Percentiles rank a stretch among this genome's conserved stretches.
Conservation (phyloP, 1,140 invertebrate species). For the Goniozus legneri region DNA sequence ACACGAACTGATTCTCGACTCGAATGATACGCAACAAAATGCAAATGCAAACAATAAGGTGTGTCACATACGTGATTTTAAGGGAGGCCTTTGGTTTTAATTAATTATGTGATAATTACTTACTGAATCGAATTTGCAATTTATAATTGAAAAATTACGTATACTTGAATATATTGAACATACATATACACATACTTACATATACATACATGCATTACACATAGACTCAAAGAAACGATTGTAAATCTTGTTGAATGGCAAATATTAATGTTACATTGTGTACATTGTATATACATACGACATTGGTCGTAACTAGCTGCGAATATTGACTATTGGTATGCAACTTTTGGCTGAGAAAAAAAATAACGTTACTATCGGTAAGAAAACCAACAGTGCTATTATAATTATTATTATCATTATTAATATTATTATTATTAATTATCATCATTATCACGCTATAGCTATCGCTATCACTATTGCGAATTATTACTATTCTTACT, state of each 20-base stretch:
- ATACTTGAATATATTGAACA: slow-evolving; percentile 17
- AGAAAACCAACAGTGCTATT: slow-evolving; percentile 20
- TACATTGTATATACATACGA: slow-evolving; percentile 23
- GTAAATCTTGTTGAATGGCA: slow-evolving; percentile 36
- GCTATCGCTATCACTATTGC: slow-evolving; percentile 15
- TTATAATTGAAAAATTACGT: too few species aligned
- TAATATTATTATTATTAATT: too few species aligned
- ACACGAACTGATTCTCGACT: slow-evolving; percentile 26
- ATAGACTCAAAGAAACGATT: slow-evolving; percentile 19
- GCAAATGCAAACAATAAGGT: background rate
- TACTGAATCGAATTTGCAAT: too few species aligned
- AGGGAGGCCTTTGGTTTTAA: background rate
- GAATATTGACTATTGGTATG: slow-evolving; percentile 10
- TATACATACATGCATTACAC: slow-evolving; percentile 5
- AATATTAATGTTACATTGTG: slow-evolving; percentile 24
- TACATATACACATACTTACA: slow-evolving; percentile 23
- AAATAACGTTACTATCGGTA: slow-evolving; percentile 12
- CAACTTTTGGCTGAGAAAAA: background rate
- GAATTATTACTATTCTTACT: too few species aligned
- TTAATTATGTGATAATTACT: background rate
- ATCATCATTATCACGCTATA: slow-evolving; percentile 13
- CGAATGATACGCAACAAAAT: slow-evolving; percentile 21
- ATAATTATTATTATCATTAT: too few species aligned
- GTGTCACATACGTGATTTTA: background rate
- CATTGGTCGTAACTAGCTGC: slow-evolving; percentile 8